A percentile compares a stretch with the other conserved stretches of the same genome.
Conservation (phyloP, 1,140 invertebrate species). For the Drosophila pruinosa region DNA sequence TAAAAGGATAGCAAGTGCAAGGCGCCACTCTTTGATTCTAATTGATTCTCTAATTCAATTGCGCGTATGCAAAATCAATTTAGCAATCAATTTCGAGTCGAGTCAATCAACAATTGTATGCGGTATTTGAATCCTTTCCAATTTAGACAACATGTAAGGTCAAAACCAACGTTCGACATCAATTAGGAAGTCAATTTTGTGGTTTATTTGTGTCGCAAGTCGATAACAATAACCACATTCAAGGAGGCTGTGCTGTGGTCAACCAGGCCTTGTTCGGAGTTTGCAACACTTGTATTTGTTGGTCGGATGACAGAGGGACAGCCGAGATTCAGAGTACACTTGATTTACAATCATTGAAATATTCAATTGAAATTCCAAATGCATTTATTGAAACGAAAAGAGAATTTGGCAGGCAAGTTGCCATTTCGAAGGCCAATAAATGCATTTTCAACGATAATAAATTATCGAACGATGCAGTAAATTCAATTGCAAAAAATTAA, state of each 20-base stretch:
- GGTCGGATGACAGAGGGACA: neutral
- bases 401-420: neutral
- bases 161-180: constrained; percentile 10
- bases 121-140: neutral
- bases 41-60: constrained; percentile 25
- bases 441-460: neutral
- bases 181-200: constrained; percentile 47
- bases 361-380: constrained; percentile 8
- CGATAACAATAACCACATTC: neutral
- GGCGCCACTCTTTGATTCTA: neutral
- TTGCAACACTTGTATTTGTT: neutral
- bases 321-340: neutral
- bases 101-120: constrained; percentile 21
- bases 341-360: constrained; percentile 24
- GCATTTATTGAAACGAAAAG: constrained; percentile 13
- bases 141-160: constrained; percentile 9
- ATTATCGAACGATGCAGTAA: constrained; percentile 9
- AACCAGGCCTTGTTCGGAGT: neutral
- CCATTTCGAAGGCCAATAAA: neutral
- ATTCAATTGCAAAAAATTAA: constrained; percentile 3
- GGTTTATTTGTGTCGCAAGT: constrained; percentile 24
- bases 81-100: constrained; percentile 3
- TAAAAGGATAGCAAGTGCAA: neutral
- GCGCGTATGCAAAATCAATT: constrained; percentile 29
- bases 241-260: neutral